phyloP scores from a whole-genome alignment of 2,888 invertebrate genomes.

The Augiades crinisus region DNA sequence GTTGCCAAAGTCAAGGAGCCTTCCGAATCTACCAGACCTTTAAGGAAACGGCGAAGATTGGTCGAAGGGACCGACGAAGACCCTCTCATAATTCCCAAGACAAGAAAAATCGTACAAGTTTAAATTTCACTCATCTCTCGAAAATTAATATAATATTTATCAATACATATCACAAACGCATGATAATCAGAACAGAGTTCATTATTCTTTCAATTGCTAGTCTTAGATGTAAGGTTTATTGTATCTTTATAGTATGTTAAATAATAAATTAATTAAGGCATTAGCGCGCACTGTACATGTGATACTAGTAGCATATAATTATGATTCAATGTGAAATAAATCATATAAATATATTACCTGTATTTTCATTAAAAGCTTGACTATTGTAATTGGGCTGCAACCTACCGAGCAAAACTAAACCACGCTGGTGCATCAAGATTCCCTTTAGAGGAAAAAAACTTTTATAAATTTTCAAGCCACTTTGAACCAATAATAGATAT shows the following conservation, averaged over 20 bases:
- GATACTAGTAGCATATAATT: conserved; percentile 71
- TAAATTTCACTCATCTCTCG: conserved; percentile 41
- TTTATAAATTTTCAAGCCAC: too few species aligned
- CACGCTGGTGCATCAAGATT: too few species aligned
- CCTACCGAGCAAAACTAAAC: too few species aligned
- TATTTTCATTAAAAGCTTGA: not conserved
- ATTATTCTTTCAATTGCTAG: conserved; percentile 67
- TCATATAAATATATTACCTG: conserved; percentile 8
- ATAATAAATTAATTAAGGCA: conserved; percentile 27
- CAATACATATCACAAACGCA: conserved; percentile 70
- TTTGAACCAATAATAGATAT: too few species aligned
- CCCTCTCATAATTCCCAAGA: conserved; percentile 69
- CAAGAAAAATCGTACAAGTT: conserved; percentile 76
- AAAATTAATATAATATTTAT: conserved; percentile 32
- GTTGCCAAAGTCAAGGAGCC: conserved; percentile 64
- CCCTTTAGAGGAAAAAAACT: too few species aligned
- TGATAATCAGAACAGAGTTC: conserved; percentile 65
- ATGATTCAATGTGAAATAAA: conserved; percentile 53
- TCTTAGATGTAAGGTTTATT: conserved; percentile 64
- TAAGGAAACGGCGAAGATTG: conserved; percentile 83
- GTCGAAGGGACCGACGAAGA: conserved; percentile 78
- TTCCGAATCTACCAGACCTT: conserved; percentile 80
- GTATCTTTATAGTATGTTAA: conserved; percentile 34
- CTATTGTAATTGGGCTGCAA: too few species aligned
- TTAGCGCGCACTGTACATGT: conserved; percentile 72